These are phyloP conservation scores for Rhynchotus rufescens DNA, from an alignment of 2,797 vertebrate species.

Conservation along the genomic window DNA sequence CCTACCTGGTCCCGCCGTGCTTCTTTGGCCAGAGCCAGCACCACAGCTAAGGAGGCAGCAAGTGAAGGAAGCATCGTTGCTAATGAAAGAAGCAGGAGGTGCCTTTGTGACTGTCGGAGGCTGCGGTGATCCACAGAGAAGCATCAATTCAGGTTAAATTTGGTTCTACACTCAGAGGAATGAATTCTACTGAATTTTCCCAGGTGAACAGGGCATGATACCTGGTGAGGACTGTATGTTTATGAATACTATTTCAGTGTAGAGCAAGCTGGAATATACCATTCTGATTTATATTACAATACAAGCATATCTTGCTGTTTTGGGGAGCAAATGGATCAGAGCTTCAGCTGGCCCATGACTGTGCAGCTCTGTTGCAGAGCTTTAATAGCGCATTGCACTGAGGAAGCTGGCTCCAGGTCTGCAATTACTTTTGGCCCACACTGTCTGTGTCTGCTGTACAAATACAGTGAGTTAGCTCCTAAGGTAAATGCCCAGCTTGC, in stretches of 20 bases:
- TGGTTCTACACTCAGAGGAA: not conserved
- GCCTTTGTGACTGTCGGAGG: not conserved
- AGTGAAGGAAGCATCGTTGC: not conserved
- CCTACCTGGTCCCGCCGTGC: not conserved
- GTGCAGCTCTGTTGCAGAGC: not conserved
- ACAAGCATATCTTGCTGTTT: not conserved
- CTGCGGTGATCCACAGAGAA: not conserved
- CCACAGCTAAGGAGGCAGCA: not conserved
- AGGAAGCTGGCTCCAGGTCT: not conserved
- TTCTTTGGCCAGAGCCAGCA: not conserved
- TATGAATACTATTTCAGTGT: not conserved
- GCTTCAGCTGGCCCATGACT: not conserved
- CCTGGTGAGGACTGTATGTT: not conserved
- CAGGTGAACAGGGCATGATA: not conserved
- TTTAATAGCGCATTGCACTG: not conserved
- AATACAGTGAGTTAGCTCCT: not conserved
- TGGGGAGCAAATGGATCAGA: not conserved
- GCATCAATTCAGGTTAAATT: not conserved
- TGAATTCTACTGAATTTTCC: not conserved
- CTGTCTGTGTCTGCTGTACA: not conserved
- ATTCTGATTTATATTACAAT: not conserved
- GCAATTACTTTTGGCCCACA: not conserved
- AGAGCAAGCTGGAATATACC: not conserved
- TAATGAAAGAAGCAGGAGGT: not conserved
- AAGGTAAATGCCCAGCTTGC: conserved; percentile 15